A percentile compares a stretch with the other conserved stretches of the same genome.
phyloP scores from a whole-genome alignment of 2,888 invertebrate genomes.

The Cosmia trapezina region DNA sequence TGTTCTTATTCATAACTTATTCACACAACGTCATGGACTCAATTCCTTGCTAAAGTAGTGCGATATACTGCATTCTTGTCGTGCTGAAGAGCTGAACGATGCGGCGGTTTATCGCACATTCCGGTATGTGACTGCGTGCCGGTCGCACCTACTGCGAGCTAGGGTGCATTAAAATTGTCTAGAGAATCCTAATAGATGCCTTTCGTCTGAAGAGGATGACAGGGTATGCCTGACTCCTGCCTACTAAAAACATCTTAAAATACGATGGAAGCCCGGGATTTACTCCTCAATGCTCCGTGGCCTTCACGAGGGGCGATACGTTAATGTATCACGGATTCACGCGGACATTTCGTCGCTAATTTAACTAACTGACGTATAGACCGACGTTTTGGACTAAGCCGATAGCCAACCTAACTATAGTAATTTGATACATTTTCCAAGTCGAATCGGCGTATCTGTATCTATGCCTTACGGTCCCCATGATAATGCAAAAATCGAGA shows the following conservation, averaged over 20 bases:
- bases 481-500: too few relatives aligned
- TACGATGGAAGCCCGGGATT: not conserved
- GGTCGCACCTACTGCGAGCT: slow-evolving; percentile 13
- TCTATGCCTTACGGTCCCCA: too few relatives aligned
- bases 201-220: not conserved
- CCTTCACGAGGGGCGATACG: not conserved
- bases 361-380: too few relatives aligned
- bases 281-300: not conserved
- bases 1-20: not conserved
- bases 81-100: slow-evolving; percentile 66
- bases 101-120: slow-evolving; percentile 65
- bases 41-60: not conserved
- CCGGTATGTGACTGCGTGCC: slow-evolving; percentile 39
- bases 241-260: not conserved
- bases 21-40: not conserved
- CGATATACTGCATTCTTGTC: slow-evolving; percentile 57
- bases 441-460: too few relatives aligned
- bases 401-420: too few relatives aligned
- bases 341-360: too few relatives aligned
- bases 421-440: too few relatives aligned
- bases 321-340: too few relatives aligned
- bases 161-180: slow-evolving; percentile 35
- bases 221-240: not conserved
- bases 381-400: too few relatives aligned
- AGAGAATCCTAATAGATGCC: slow-evolving; percentile 19